phyloP scores from a whole-genome alignment of 2,888 invertebrate species.

The Oligia latruncula region DNA sequence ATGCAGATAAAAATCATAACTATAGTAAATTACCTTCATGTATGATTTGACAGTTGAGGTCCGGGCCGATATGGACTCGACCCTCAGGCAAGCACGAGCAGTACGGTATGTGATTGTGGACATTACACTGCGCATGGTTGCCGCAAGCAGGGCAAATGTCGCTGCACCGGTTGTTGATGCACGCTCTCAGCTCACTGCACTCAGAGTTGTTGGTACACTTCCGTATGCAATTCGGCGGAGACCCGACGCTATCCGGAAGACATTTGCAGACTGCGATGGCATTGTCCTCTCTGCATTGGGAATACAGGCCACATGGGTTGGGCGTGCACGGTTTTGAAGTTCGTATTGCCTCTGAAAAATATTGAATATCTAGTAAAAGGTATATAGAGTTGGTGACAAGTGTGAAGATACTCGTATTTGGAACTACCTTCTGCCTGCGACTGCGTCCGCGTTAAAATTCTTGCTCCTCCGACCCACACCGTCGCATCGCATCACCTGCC shows the following conservation, averaged over 20 bases:
- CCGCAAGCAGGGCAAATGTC: background rate
- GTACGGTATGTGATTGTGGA: background rate
- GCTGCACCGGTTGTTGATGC: background rate
- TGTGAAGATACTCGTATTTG: background rate
- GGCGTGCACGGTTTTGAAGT: constrained; percentile 90
- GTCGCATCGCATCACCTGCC: too few species aligned
- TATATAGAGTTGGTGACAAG: background rate
- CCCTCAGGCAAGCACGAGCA: constrained; percentile 77
- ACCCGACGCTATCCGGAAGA: constrained; percentile 92
- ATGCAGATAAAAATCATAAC: too few species aligned
- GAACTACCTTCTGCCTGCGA: too few species aligned
- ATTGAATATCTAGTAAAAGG: constrained; percentile 15
- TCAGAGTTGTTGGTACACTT: constrained; percentile 92
- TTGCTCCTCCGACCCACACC: too few species aligned
- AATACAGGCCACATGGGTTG: constrained; percentile 94
- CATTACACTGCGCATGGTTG: background rate
- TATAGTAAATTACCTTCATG: constrained; percentile 72
- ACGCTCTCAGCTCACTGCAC: background rate
- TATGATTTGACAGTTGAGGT: constrained; percentile 75
- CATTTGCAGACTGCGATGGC: constrained; percentile 93
- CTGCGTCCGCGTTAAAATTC: too few species aligned
- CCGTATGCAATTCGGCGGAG: constrained; percentile 94
- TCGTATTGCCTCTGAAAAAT: constrained; percentile 69
- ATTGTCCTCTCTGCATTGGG: constrained; percentile 92
- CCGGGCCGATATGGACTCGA: background rate